Evolutionary conservation across 2,888 invertebrate species (phyloP), one percentile per base, ranked within the genome.

Genomic region (Diarsia mendica): DNA sequence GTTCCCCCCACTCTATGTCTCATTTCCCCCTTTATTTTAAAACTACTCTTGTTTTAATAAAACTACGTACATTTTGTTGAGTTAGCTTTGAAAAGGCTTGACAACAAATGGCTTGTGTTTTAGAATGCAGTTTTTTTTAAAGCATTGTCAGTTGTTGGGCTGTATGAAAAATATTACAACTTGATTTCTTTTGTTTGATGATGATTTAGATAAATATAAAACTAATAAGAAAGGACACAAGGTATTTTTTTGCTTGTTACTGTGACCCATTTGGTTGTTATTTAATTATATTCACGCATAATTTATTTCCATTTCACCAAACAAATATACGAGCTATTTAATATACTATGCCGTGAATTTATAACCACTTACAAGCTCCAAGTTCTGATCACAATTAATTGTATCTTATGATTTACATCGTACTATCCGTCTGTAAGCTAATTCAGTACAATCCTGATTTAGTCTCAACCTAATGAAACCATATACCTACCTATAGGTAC

Each of bases 1-100:
- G 87, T 68, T 84, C 72, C 80, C 86, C 84, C 83, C 73, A 72
- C 76, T 75, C 70, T 60, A 60, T 72, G 69, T 78, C 72, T 75
- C n/a, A 64, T 69, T 72, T 80, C 51, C 82, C 87, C 87, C 76
- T 84, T 80, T 85, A 79, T 82, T 81, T 82, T 79, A 80, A 85
- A 85, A 81, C 75, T 85, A 73, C 74, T 78, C 67, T 75, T 70
- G 63, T 86, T 61, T 76, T 79, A 84, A 82, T 85, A 83, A 83
- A 83, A 82, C 88, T 80, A 74, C 69, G 60, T 53, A 64, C 68
- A 44, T 75, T 70, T 71, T 77, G 70, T 70, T 73, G 72, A 68
- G 75, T 77, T 84, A 75, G 39, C 44, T 79, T 77, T 79, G 67
- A 75, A 72, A 67, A 15, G 39, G 58, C 67, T 64, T 46, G 69